Base-by-base conservation (phyloP, 2,797 vertebrate genomes). In the Otus scops region DNA sequence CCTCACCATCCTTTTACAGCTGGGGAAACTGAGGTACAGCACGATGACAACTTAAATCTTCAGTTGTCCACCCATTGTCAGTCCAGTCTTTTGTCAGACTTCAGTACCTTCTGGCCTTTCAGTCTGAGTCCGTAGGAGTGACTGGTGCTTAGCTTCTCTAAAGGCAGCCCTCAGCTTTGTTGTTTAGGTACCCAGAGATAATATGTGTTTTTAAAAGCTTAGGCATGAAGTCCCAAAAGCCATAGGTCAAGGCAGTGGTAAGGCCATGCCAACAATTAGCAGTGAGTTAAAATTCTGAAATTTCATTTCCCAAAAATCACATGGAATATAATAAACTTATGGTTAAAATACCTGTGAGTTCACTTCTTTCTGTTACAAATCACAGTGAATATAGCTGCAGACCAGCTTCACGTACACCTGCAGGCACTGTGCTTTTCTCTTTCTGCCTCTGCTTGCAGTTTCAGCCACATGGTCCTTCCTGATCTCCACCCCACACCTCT, bases 1-100 rank as follows among this genome's bases (percentile, higher is more conserved):
- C 3, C 3, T 80, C n/a, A 20, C 63, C 13, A 10, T 65, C 39
- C n/a, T 65, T 60, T 79, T 43, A 45, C 17, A 78, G 36, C 57
- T 79, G 53, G 53, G 34, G 53, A 93, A 71, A 65, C 34, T n/a
- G 69, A 90, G 86, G 61, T 36, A 75, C 41, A 26, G 32, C 26
- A 14, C 11, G 13, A 41, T 0, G 0, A 64, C 47, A 56, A 3
- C 7, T 41, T 26, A n/a, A 8, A 41, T 23, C 68, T 91, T 63
- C 61, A 41, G 28, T 8, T 36, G n/a, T n/a, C 65, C 43, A 32
- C 26, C 21, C 36, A 4, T 3, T 64, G 48, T 56, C 71, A 76
- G 54, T 34, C 41, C 19, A 6, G 38, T 45, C 56, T 85, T 85
- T 65, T 82, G 71, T 34, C 67, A 87, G 53, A 43, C 8, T 39